Percentiles rank a stretch among this genome's conserved stretches.
phyloP scores from a whole-genome alignment of 2,888 invertebrate species.

The Trachelus troglodyta region DNA sequence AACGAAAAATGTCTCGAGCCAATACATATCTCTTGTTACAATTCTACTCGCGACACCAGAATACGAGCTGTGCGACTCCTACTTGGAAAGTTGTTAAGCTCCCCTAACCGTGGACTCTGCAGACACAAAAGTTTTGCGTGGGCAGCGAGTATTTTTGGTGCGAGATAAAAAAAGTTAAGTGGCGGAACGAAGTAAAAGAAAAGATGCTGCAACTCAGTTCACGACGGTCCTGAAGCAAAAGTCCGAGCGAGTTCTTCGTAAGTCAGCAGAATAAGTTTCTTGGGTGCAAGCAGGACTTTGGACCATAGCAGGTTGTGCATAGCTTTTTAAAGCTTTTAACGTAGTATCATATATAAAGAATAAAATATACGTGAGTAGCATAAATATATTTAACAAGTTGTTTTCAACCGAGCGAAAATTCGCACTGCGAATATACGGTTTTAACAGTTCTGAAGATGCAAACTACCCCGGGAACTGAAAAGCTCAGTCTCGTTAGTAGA shows the following conservation, averaged over 20 bases:
- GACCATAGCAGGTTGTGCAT: not conserved
- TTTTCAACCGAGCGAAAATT: not conserved
- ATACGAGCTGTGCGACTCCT: not conserved
- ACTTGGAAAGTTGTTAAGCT: not conserved
- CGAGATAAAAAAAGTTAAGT: not conserved
- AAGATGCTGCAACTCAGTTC: not conserved
- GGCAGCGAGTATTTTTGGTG: not conserved
- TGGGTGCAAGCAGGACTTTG: not conserved
- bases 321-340: not conserved
- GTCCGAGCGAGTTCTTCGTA: not conserved
- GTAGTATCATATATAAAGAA: not conserved
- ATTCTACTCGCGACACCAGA: not conserved
- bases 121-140: not conserved
- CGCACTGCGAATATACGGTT: not conserved
- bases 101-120: not conserved
- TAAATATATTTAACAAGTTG: not conserved
- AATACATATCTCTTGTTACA: not conserved
- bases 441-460: not conserved
- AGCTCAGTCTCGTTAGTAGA: not conserved
- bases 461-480: not conserved
- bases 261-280: not conserved
- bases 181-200: not conserved
- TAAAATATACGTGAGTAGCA: not conserved
- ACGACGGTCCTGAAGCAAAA: not conserved
- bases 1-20: not conserved